These are phyloP conservation scores for Sigmodon hispidus DNA, from an alignment of 2,113 vertebrate genomes.

Conservation along the genomic window DNA sequence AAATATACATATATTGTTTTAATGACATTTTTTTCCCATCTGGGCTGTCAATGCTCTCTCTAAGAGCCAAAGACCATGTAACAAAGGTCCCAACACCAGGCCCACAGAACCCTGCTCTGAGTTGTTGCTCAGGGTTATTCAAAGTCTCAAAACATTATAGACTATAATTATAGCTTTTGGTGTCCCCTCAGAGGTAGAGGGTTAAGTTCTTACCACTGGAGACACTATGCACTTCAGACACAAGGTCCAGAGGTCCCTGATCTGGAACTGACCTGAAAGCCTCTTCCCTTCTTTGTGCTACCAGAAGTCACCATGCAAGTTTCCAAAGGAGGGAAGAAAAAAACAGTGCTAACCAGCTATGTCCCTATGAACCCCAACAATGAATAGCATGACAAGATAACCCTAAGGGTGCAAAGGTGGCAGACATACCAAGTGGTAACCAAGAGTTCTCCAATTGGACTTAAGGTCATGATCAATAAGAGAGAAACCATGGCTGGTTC, in stretches of 20 bases:
- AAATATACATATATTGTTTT: neutral
- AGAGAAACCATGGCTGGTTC: neutral
- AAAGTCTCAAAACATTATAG: neutral
- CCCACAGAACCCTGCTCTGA: neutral
- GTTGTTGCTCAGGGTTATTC: neutral
- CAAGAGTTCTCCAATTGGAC: neutral
- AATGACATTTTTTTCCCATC: neutral
- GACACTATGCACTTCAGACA: neutral
- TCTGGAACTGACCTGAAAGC: neutral
- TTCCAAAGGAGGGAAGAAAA: neutral
- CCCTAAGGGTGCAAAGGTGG: neutral
- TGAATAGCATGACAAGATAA: neutral
- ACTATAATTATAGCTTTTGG: neutral
- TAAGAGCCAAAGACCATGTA: neutral
- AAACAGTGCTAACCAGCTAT: neutral
- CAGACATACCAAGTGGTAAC: neutral
- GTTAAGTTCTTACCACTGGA: neutral
- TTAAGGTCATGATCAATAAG: neutral
- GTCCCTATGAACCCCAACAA: neutral
- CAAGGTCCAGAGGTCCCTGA: neutral
- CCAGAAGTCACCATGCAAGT: neutral
- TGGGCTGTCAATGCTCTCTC: neutral
- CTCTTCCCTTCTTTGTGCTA: neutral
- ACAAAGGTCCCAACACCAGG: neutral
- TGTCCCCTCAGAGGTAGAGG: neutral